Evolutionary conservation across 2,888 invertebrate genomes (phyloP).

Genomic region (Poecilobothrus nobilitatus): DNA sequence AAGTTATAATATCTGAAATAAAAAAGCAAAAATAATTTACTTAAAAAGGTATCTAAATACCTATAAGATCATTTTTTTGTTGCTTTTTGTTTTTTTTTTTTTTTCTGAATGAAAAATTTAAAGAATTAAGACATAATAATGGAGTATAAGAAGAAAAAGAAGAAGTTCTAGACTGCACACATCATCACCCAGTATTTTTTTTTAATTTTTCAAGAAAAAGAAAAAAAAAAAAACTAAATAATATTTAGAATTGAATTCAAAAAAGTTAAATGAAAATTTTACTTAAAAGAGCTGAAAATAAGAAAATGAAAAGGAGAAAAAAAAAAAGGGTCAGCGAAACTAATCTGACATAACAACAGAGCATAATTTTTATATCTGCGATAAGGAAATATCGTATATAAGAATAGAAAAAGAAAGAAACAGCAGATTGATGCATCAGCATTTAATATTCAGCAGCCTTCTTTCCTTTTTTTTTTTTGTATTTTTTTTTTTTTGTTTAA

Average conservation of each 20-base stretch:
- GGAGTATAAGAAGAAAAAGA: neutral
- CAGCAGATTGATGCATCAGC: neutral
- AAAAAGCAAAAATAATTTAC: neutral
- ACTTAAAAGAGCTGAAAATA: no score
- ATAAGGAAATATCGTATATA: neutral
- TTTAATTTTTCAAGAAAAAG: neutral
- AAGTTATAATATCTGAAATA: neutral
- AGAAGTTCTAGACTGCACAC: neutral
- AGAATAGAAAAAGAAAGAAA: neutral
- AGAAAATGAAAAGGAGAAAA: neutral
- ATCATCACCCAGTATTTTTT: neutral
- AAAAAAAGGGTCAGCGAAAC: conserved; percentile 12
- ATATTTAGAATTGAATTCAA: neutral
- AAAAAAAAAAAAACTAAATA: no score
- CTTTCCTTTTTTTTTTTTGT: neutral
- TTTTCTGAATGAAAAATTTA: neutral
- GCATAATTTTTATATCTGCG: neutral
- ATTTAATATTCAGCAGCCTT: neutral
- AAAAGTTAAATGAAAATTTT: neutral
- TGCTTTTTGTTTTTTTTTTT: neutral
- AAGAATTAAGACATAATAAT: neutral
- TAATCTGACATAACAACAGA: conserved; percentile 10
- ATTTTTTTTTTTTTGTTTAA: no score
- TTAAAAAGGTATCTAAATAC: neutral
- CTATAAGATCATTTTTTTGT: no score